Evolutionary conservation across 2,113 vertebrate genomes (phyloP).

Genomic region (Platanista minor): DNA sequence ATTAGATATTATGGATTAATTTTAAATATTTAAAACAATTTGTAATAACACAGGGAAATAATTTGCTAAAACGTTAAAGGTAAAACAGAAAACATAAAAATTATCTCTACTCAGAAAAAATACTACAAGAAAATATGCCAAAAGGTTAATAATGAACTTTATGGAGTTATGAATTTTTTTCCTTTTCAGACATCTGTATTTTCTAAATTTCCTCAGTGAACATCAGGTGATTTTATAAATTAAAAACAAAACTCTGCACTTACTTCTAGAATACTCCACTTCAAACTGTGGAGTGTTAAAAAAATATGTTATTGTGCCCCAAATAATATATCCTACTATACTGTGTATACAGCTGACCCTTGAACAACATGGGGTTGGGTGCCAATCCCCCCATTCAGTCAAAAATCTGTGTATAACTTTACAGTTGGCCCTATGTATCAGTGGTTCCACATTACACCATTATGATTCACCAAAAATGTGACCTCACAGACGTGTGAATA

Average conservation of each 20-base stretch:
- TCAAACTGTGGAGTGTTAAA: neutral
- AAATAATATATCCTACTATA: neutral
- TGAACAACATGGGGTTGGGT: neutral
- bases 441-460: neutral
- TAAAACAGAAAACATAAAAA: constrained; percentile 18
- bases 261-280: neutral
- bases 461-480: neutral
- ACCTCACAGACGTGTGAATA: neutral
- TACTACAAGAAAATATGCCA: neutral
- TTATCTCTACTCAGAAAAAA: neutral
- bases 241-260: neutral
- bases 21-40: neutral
- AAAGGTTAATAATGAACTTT: neutral
- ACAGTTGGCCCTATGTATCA: neutral
- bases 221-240: neutral
- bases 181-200: neutral
- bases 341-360: neutral
- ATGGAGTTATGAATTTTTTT: neutral
- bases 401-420: neutral
- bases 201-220: neutral
- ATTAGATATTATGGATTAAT: neutral
- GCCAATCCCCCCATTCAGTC: neutral
- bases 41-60: neutral
- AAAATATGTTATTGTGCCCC: neutral
- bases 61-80: neutral